These are phyloP conservation scores for Tanytarsus gracilentus DNA, from an alignment of 2,888 invertebrate genomes.

Conservation along the genomic window DNA sequence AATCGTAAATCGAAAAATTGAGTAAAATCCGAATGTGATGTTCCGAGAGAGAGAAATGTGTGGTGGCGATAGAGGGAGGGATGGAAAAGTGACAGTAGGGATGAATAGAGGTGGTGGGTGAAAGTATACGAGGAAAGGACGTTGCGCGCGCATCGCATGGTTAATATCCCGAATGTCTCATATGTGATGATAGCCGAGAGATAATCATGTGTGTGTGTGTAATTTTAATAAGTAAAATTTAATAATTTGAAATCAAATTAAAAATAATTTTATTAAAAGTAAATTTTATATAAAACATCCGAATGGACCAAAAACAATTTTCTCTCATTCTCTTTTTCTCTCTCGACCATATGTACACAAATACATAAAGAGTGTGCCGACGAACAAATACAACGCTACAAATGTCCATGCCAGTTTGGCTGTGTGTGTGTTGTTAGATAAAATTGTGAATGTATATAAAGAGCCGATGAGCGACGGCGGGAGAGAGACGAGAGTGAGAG, in stretches of 20 bases:
- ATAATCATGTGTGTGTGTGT: too few species aligned
- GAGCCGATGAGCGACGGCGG: not conserved
- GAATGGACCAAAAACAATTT: too few species aligned
- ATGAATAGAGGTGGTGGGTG: not conserved
- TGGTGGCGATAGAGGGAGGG: not conserved
- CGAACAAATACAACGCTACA: not conserved
- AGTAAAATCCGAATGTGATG: not conserved
- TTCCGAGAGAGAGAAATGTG: too few species aligned
- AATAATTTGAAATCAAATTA: too few species aligned
- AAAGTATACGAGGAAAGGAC: not conserved
- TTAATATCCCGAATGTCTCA: not conserved
- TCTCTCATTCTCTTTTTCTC: not conserved
- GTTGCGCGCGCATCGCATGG: slow-evolving; percentile 24
- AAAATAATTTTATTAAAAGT: too few species aligned
- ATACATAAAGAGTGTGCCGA: not conserved
- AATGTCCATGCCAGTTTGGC: not conserved
- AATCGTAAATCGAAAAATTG: not conserved
- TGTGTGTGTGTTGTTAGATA: slow-evolving; percentile 4
- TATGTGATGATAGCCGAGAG: slow-evolving; percentile 17
- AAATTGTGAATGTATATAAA: not conserved
- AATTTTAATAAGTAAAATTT: too few species aligned
- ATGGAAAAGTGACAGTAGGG: not conserved
- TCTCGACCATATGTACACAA: not conserved
- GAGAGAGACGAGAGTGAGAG: slow-evolving; percentile 1
- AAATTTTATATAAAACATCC: too few species aligned